phyloP scores from a whole-genome alignment of 2,797 vertebrate species.

The Sphenodon punctatus region DNA sequence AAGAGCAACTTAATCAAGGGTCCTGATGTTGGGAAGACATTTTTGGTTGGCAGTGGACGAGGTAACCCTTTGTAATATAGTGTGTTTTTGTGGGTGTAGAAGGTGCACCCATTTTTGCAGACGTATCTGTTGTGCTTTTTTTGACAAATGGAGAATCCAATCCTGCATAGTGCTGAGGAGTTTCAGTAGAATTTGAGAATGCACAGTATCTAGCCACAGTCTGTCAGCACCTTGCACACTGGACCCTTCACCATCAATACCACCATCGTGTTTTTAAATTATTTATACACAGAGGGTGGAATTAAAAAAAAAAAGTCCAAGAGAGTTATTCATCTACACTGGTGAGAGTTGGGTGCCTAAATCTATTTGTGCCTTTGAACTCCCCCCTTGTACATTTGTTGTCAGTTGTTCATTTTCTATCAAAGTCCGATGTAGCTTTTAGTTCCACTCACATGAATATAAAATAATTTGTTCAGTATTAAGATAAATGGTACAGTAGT shows the following conservation, averaged over 20 bases:
- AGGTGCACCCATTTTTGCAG: neutral
- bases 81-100: neutral
- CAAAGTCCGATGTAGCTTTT: neutral
- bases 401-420: neutral
- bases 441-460: neutral
- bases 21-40: neutral
- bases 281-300: neutral
- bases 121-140: neutral
- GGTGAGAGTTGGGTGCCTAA: too few species aligned
- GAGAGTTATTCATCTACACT: neutral
- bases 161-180: neutral
- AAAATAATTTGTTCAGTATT: neutral
- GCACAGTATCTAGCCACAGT: neutral
- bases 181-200: neutral
- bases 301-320: neutral
- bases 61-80: neutral
- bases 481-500: neutral
- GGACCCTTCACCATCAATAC: conserved; percentile 18
- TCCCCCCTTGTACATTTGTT: neutral
- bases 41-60: neutral
- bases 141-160: neutral
- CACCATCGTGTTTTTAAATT: conserved; percentile 17
- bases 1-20: neutral
- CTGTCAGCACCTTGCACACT: neutral
- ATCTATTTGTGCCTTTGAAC: neutral